These are phyloP conservation scores for Zaprionus kolodkinae DNA, from an alignment of 1,140 invertebrate species.

Conservation along the genomic window DNA sequence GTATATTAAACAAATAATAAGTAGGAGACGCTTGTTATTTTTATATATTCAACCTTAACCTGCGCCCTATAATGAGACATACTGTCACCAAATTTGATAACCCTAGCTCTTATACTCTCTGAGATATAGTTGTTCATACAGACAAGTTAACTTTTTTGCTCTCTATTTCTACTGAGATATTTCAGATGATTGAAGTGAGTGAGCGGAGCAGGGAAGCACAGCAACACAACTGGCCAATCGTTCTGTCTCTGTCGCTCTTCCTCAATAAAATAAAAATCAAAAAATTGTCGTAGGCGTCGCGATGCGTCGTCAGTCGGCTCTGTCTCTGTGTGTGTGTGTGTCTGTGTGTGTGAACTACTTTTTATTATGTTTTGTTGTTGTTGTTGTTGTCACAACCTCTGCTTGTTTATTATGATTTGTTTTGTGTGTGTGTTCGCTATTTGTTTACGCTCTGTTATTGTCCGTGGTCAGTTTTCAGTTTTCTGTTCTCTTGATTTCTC, in stretches of 20 bases:
- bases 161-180: neutral
- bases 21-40: too few species aligned
- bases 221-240: conserved; percentile 19
- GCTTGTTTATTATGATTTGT: conserved; percentile 40
- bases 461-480: conserved; percentile 36
- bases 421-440: conserved; percentile 5
- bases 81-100: neutral
- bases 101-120: neutral
- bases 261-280: conserved; percentile 14
- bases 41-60: too few species aligned
- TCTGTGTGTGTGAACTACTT: conserved; percentile 28
- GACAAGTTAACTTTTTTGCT: neutral
- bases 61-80: neutral
- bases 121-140: neutral
- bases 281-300: conserved; percentile 30
- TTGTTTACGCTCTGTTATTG: conserved; percentile 27
- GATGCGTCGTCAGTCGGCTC: neutral
- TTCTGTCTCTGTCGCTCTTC: neutral
- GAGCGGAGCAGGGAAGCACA: neutral
- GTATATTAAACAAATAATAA: too few species aligned
- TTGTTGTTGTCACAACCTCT: neutral
- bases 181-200: neutral
- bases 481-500: neutral
- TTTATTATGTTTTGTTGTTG: conserved; percentile 18
- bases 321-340: conserved; percentile 5